Evolutionary conservation across 2,888 invertebrate genomes (phyloP).

Genomic region (Drymonia ruficornis): DNA sequence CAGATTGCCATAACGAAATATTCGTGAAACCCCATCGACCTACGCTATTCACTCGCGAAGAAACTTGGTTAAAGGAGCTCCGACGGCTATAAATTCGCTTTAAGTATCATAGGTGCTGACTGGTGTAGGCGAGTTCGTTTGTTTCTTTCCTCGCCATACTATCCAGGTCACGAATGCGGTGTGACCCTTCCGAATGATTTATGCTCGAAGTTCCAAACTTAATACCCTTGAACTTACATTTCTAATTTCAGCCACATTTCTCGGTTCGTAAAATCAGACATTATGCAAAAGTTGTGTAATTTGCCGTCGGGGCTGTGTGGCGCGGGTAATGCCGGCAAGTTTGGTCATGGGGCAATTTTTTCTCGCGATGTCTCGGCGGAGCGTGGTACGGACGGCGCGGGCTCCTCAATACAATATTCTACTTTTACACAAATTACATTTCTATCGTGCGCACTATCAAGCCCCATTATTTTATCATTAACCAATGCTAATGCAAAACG

Average conservation of each 20-base stretch:
- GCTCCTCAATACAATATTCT: constrained; percentile 66
- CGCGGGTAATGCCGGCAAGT: constrained; percentile 56
- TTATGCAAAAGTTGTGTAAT: constrained; percentile 60
- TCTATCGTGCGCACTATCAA: constrained; percentile 80
- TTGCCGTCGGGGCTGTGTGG: constrained; percentile 47
- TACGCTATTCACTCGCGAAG: constrained; percentile 53
- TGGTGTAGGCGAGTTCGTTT: constrained; percentile 54
- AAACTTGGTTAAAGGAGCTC: constrained; percentile 59
- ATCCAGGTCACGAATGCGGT: constrained; percentile 54
- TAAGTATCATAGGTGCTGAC: constrained; percentile 67
- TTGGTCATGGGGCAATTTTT: constrained; percentile 77
- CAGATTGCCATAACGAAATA: constrained; percentile 80
- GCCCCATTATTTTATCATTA: constrained; percentile 83
- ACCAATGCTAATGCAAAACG: constrained; percentile 69
- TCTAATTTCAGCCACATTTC: constrained; percentile 45
- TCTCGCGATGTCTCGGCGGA: constrained; percentile 61
- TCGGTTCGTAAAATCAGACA: constrained; percentile 51
- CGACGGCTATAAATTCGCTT: constrained; percentile 58
- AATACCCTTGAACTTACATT: constrained; percentile 48
- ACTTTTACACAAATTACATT: constrained; percentile 82
- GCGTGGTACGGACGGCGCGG: constrained; percentile 72
- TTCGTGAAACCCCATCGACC: constrained; percentile 74
- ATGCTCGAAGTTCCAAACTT: constrained; percentile 34
- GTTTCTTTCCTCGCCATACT: constrained; percentile 46
- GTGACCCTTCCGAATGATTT: constrained; percentile 41